These are phyloP conservation scores for Hephaestus fuliginosus DNA, from an alignment of 2,797 vertebrate species.

Conservation along the genomic window DNA sequence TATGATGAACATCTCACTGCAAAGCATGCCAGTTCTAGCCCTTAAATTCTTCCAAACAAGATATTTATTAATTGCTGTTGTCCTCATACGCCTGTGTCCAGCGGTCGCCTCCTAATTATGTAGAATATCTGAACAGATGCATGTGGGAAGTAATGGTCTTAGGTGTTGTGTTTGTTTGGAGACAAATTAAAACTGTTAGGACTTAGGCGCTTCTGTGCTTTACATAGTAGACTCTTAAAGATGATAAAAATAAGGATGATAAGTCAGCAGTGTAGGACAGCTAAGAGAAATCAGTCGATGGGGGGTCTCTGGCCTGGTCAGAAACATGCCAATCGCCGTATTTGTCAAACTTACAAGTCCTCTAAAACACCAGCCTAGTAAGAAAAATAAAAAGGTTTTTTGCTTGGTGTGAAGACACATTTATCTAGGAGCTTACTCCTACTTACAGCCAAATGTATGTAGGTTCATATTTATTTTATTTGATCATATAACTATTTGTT, in stretches of 20 bases:
- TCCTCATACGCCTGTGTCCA: background rate
- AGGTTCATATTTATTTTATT: no score
- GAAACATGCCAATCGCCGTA: background rate
- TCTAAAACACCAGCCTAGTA: background rate
- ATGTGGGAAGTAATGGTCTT: slow-evolving; percentile 9
- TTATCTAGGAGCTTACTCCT: background rate
- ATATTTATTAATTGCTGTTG: background rate
- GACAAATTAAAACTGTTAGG: slow-evolving; percentile 5
- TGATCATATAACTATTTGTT: no score
- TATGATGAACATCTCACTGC: background rate
- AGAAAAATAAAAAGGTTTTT: background rate
- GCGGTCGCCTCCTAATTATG: background rate
- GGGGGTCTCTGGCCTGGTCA: background rate
- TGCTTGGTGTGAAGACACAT: background rate
- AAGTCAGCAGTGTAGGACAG: background rate
- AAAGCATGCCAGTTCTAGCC: background rate
- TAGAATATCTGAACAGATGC: slow-evolving; percentile 17
- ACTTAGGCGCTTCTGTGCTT: no score
- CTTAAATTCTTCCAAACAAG: background rate
- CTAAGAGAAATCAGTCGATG: background rate
- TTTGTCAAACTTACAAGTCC: background rate
- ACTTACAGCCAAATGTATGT: background rate
- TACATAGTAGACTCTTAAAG: background rate
- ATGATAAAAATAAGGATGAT: background rate
- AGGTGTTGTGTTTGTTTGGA: background rate